These are phyloP conservation scores for Centropus bengalensis DNA, from an alignment of 2,113 vertebrate species.

Conservation along the genomic window DNA sequence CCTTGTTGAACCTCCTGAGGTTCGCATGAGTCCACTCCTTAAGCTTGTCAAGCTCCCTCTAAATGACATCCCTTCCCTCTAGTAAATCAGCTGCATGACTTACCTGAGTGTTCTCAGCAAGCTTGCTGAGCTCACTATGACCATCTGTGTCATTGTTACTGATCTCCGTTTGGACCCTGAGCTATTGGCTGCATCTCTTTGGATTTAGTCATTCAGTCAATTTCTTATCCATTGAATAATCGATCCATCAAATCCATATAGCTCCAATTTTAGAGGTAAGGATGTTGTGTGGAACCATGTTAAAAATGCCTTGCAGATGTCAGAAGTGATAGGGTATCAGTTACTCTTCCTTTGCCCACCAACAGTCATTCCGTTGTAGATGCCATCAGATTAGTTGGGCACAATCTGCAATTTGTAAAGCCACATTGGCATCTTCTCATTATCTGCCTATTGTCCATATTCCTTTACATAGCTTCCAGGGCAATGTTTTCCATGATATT, in stretches of 20 bases:
- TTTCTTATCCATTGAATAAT: background rate
- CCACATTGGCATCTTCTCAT: background rate
- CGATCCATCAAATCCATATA: background rate
- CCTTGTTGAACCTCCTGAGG: background rate
- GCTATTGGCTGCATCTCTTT: background rate
- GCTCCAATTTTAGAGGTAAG: background rate
- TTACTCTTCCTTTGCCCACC: background rate
- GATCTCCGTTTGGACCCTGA: background rate
- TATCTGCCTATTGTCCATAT: background rate
- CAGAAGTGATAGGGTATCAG: background rate
- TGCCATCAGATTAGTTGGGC: no score
- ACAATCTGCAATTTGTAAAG: background rate
- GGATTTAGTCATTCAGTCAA: background rate
- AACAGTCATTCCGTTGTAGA: no score
- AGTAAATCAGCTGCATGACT: background rate
- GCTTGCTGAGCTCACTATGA: background rate
- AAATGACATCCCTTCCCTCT: background rate
- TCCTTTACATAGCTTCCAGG: background rate
- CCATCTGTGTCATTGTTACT: background rate
- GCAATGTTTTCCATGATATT: background rate
- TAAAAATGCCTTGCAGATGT: background rate
- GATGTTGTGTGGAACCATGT: background rate
- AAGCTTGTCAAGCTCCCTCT: background rate
- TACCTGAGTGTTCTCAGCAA: background rate
- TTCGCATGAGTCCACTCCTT: background rate